These are phyloP conservation scores for Sabatieria punctata DNA, from an alignment of 2,888 invertebrate genomes.

Conservation along the genomic window DNA sequence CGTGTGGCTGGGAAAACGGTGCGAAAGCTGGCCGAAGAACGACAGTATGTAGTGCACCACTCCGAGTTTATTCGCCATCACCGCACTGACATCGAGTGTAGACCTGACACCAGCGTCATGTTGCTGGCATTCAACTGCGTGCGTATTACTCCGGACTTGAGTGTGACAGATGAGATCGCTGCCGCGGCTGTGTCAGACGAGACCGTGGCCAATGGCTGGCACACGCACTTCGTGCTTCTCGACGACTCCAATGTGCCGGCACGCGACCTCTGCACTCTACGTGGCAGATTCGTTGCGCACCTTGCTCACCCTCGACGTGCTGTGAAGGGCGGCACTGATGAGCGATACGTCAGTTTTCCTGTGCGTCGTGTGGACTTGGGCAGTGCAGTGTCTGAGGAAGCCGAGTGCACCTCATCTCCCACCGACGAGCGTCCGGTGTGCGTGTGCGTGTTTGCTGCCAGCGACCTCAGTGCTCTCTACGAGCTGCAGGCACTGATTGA, in stretches of 20 bases:
- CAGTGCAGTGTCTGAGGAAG: too few species aligned
- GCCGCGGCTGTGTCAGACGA: background rate
- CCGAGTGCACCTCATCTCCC: too few species aligned
- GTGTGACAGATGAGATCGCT: too few species aligned
- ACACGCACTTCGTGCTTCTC: constrained; percentile 1
- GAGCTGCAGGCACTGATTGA: background rate
- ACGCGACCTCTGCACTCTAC: background rate
- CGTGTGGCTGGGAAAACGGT: too few species aligned
- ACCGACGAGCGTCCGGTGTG: background rate
- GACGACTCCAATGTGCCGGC: background rate
- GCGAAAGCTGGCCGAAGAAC: too few species aligned
- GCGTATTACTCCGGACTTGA: too few species aligned
- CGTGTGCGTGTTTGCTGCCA: background rate
- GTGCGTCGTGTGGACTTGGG: too few species aligned
- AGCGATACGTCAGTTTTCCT: background rate
- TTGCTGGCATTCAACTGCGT: too few species aligned
- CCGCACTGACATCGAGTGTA: too few species aligned
- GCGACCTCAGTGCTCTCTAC: background rate
- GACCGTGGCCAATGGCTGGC: background rate
- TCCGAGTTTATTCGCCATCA: too few species aligned
- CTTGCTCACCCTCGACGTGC: background rate
- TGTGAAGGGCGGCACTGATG: background rate
- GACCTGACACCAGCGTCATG: too few species aligned
- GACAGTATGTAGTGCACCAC: too few species aligned
- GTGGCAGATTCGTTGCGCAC: background rate